Evolutionary conservation across 2,888 invertebrate species (phyloP).

Genomic region (Metalampra italica): DNA sequence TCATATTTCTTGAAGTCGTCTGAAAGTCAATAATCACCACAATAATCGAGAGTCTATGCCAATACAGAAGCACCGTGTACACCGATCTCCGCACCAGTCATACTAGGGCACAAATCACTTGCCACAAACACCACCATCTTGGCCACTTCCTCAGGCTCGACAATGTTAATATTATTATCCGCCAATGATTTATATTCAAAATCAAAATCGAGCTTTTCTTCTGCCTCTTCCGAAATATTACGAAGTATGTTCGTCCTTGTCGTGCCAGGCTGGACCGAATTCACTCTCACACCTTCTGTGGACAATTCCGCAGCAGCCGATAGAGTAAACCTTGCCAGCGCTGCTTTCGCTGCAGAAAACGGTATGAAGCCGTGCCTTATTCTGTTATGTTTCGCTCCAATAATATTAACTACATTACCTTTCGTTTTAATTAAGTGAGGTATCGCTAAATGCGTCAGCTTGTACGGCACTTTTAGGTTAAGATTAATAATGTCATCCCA

Average conservation of each 20-base stretch:
- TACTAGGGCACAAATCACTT: constrained; percentile 40
- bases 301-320: constrained; percentile 38
- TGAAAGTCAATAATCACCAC: too few relatives aligned
- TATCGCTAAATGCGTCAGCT: constrained; percentile 35
- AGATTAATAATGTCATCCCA: constrained; percentile 45
- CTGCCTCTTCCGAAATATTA: constrained; percentile 25
- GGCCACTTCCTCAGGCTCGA: constrained; percentile 42
- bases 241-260: constrained; percentile 36
- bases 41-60: constrained; percentile 8
- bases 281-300: constrained; percentile 41
- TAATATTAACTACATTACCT: constrained; percentile 45
- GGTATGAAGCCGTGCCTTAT: constrained; percentile 36
- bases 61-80: constrained; percentile 28
- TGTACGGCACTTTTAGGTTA: constrained; percentile 42
- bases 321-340: constrained; percentile 35
- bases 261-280: constrained; percentile 39
- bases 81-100: constrained; percentile 39
- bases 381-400: constrained; percentile 31
- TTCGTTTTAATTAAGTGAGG: constrained; percentile 40
- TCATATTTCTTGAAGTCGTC: too few relatives aligned
- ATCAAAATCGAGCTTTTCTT: constrained; percentile 11
- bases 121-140: constrained; percentile 38
- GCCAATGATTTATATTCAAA: constrained; percentile 22
- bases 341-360: constrained; percentile 35
- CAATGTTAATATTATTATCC: constrained; percentile 24